phyloP scores from a whole-genome alignment of 2,888 invertebrate species.

The Chironomus tentans region DNA sequence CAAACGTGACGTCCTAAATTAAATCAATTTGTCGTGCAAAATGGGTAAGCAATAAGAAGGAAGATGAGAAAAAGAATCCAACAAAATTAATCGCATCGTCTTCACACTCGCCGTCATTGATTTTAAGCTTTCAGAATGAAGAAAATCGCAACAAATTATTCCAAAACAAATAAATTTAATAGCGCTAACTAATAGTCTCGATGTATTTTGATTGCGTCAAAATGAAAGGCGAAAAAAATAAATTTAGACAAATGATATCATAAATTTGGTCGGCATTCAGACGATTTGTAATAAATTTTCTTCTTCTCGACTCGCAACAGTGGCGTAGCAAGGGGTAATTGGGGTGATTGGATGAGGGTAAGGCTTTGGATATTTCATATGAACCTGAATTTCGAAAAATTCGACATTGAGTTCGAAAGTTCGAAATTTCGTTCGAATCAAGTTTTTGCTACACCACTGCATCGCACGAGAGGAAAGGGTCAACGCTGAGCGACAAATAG shows the following conservation, averaged over 20 bases:
- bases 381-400: too few relatives aligned
- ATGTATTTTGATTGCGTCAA: neutral
- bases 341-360: too few relatives aligned
- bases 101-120: neutral
- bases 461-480: too few relatives aligned
- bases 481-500: too few relatives aligned
- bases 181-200: neutral
- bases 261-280: neutral
- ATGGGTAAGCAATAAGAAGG: neutral
- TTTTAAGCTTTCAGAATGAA: neutral
- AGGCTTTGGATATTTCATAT: too few relatives aligned
- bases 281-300: neutral
- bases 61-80: neutral
- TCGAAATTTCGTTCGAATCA: too few relatives aligned
- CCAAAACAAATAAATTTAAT: neutral
- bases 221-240: neutral
- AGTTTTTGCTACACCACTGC: too few relatives aligned
- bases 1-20: slow-evolving; percentile 4
- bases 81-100: neutral
- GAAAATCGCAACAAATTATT: neutral
- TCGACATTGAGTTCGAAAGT: too few relatives aligned
- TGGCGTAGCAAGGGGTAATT: too few relatives aligned
- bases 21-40: neutral
- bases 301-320: neutral
- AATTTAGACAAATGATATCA: neutral